phyloP scores from a whole-genome alignment of 2,888 invertebrate genomes.

The Apodemia hepburni region DNA sequence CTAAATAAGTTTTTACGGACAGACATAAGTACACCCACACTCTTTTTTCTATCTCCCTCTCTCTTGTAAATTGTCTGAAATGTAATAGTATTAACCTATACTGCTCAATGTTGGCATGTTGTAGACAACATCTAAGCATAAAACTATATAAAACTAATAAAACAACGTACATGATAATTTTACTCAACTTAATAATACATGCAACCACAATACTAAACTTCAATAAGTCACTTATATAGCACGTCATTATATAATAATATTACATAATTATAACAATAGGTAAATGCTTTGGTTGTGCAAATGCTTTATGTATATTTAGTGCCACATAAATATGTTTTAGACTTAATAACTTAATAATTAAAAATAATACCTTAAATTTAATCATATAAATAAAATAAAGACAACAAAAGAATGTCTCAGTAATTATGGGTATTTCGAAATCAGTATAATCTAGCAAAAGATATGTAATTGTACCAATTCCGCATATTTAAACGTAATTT shows the following conservation, averaged over 20 bases:
- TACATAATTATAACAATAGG: conserved; percentile 3
- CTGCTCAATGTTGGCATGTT: neutral
- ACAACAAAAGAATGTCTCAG: neutral
- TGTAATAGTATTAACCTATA: neutral
- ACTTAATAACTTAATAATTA: neutral
- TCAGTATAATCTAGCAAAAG: no score
- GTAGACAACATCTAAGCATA: neutral
- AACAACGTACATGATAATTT: neutral
- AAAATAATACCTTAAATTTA: neutral
- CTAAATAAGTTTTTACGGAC: no score
- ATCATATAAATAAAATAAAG: neutral
- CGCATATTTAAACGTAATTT: no score
- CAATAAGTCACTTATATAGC: conserved; percentile 2
- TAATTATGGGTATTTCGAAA: no score
- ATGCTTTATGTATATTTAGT: neutral
- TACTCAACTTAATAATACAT: neutral
- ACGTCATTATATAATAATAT: neutral
- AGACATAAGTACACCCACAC: no score
- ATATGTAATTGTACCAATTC: no score
- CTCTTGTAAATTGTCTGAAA: neutral
- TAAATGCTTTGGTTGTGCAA: conserved; percentile 31
- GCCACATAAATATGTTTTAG: neutral
- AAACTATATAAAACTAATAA: conserved; percentile 1
- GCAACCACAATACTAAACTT: neutral
- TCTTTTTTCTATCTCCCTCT: no score